phyloP scores from a whole-genome alignment of 2,888 invertebrate genomes.

The Hirtodrosophila histrioides region DNA sequence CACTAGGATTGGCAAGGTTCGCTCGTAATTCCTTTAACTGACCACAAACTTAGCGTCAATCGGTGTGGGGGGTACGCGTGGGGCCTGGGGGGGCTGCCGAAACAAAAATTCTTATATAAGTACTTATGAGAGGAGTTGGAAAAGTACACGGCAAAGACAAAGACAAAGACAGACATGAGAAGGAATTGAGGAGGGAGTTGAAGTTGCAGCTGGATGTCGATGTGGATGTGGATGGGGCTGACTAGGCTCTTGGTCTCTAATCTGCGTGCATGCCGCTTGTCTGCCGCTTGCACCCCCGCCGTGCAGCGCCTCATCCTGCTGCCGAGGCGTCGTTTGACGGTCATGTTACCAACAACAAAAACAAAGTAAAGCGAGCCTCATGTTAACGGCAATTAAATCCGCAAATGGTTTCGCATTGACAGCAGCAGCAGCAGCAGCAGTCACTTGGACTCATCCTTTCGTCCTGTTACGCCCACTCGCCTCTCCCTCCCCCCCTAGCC shows the following conservation, averaged over 20 bases:
- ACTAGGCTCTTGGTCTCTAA: constrained; percentile 57
- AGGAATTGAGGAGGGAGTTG: background rate
- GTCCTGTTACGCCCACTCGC: background rate
- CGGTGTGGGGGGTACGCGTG: background rate
- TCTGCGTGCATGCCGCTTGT: constrained; percentile 37
- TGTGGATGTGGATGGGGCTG: constrained; percentile 22
- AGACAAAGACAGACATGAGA: constrained; percentile 5
- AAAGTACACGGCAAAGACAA: background rate
- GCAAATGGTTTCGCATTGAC: constrained; percentile 74
- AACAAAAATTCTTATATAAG: background rate
- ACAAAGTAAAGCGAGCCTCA: constrained; percentile 63
- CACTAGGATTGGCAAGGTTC: background rate
- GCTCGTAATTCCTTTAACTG: constrained; percentile 35
- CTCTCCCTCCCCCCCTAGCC: constrained; percentile 13
- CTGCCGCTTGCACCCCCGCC: background rate
- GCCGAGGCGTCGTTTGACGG: constrained; percentile 45
- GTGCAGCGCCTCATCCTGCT: background rate
- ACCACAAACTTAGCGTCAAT: constrained; percentile 27
- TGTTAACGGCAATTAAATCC: constrained; percentile 80
- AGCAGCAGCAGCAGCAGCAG: constrained; percentile 14
- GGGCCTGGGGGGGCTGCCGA: background rate
- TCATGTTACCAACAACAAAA: constrained; percentile 51
- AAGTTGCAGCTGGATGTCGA: background rate
- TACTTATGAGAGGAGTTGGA: too few relatives aligned
- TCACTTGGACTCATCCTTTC: constrained; percentile 7